Conservation (phyloP, 2,113 vertebrate genomes). For the Cavia aperea region DNA sequence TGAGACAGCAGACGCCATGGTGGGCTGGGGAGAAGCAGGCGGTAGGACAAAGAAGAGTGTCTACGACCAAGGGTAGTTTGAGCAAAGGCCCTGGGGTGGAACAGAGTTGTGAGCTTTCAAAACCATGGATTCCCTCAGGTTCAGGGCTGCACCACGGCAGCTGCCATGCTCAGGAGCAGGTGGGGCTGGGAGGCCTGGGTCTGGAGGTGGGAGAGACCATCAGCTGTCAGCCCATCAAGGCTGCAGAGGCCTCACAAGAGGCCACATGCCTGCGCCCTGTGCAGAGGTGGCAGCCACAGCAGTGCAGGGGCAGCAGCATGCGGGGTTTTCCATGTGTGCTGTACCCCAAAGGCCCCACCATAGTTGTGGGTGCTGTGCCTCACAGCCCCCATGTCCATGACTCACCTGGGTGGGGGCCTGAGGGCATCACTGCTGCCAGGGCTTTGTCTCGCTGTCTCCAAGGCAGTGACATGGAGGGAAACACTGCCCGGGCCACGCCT, state of each 20-base stretch:
- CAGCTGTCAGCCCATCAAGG: neutral
- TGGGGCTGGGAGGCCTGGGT: neutral
- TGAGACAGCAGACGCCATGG: neutral
- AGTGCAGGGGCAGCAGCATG: neutral
- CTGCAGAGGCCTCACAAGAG: neutral
- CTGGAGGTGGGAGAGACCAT: neutral
- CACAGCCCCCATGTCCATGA: neutral
- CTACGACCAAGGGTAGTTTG: neutral
- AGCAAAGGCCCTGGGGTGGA: neutral
- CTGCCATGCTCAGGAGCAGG: neutral
- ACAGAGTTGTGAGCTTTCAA: no score
- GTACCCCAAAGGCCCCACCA: neutral
- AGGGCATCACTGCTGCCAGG: neutral
- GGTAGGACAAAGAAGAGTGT: accelerated
- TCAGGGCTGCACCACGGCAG: neutral
- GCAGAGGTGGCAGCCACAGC: neutral
- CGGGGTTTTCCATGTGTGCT: neutral
- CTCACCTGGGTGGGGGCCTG: neutral
- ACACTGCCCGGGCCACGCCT: neutral
- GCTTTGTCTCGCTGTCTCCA: neutral
- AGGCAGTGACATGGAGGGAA: neutral
- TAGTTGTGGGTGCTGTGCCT: neutral
- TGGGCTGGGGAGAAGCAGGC: accelerated
- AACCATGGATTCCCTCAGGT: neutral
- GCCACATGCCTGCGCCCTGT: no score